A percentile compares a stretch with the other conserved stretches of the same genome.
Conservation (phyloP, 2,888 invertebrate species). For the Leucoptera coffeella region DNA sequence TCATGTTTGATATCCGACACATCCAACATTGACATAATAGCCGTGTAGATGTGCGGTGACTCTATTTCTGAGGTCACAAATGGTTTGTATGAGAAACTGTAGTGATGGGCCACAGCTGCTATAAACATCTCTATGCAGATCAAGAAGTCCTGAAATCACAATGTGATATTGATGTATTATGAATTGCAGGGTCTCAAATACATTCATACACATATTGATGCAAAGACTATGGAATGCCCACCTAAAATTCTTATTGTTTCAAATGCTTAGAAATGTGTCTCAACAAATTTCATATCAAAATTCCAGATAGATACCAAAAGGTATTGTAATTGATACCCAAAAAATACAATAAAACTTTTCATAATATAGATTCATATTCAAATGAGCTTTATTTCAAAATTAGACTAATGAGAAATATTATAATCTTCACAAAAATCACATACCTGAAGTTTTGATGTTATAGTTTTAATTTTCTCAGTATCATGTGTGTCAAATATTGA, state of each 20-base stretch:
- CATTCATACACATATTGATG: no score
- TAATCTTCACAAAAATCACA: no score
- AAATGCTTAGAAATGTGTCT: no score
- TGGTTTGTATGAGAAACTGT: conserved; percentile 90
- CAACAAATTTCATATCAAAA: no score
- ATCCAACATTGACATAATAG: conserved; percentile 91
- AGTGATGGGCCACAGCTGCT: conserved; percentile 92
- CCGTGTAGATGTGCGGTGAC: conserved; percentile 49
- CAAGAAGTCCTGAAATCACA: conserved; percentile 72
- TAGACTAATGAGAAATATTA: no score
- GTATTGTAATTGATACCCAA: no score
- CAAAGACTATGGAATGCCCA: no score
- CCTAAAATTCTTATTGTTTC: no score
- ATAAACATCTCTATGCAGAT: conserved; percentile 98
- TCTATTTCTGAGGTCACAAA: conserved; percentile 49
- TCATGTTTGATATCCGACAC: conserved; percentile 93
- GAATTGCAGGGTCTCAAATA: conserved; percentile 3
- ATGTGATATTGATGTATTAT: conserved; percentile 4
- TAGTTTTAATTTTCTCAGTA: conserved; percentile 60
- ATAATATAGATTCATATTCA: no score
- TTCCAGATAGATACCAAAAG: no score
- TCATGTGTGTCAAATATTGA: conserved; percentile 66
- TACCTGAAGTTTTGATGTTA: conserved; percentile 80
- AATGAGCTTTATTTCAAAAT: no score
- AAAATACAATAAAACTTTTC: no score